These are phyloP conservation scores for Neogale vison DNA, from an alignment of 2,113 vertebrate genomes.

Conservation along the genomic window DNA sequence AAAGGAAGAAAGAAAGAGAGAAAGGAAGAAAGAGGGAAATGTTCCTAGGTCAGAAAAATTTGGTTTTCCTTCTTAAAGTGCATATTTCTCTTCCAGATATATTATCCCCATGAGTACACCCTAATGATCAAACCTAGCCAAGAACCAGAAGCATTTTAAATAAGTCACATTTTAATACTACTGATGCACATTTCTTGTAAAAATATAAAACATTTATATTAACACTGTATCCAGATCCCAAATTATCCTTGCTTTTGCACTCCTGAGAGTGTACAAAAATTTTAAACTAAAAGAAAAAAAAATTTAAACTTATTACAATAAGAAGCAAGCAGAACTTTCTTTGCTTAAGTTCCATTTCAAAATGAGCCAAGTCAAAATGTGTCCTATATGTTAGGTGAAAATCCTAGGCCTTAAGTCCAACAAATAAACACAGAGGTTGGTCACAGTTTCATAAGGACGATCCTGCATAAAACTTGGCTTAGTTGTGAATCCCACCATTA, in stretches of 20 bases:
- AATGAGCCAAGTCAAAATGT: neutral
- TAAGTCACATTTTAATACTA: constrained; percentile 47
- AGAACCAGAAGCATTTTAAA: constrained; percentile 22
- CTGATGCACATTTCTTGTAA: neutral
- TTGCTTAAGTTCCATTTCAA: constrained; percentile 8
- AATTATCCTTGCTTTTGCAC: neutral
- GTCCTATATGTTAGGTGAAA: neutral
- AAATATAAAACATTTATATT: constrained; percentile 30
- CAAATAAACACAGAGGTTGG: neutral
- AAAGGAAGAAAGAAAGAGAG: too few species aligned
- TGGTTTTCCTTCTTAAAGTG: neutral
- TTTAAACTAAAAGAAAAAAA: neutral
- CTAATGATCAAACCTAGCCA: constrained; percentile 10
- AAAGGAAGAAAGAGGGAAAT: neutral
- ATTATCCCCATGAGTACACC: neutral
- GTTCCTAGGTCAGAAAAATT: neutral
- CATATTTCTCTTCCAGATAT: neutral
- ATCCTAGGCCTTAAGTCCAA: neutral
- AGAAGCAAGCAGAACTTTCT: neutral
- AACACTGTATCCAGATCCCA: neutral
- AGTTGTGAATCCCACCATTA: neutral
- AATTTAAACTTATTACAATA: neutral
- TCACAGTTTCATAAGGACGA: neutral
- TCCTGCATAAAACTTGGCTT: neutral
- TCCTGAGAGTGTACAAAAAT: neutral